A percentile compares a stretch with the other conserved stretches of the same genome.
Evolutionary conservation across 64 coral and sea anemone genomes (phyloP).

Genomic region (Pachyseris speciosa): DNA sequence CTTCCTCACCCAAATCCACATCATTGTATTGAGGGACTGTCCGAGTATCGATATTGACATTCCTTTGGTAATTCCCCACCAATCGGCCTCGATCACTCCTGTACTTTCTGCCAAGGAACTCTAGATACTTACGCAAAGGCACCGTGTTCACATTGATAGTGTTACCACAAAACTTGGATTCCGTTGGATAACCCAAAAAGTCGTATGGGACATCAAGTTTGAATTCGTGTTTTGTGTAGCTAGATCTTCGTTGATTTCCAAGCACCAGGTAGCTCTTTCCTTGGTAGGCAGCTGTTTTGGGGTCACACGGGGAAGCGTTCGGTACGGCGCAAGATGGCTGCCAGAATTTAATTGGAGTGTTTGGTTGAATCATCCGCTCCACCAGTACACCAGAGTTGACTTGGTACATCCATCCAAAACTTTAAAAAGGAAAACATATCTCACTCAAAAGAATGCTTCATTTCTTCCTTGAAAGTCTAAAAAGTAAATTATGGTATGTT

Average conservation of each 20-base stretch:
- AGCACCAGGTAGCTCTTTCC: conserved; percentile 60
- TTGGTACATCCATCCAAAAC: conserved; percentile 80
- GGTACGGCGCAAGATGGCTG: conserved; percentile 61
- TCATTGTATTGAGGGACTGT: conserved; percentile 61
- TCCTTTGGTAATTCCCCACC: conserved; percentile 53
- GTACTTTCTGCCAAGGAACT: conserved; percentile 36
- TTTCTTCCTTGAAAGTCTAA: too few species aligned
- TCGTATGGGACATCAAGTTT: conserved; percentile 68
- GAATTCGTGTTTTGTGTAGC: conserved; percentile 44
- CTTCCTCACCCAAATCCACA: conserved; percentile 30
- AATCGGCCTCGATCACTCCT: not conserved
- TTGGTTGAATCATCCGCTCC: conserved; percentile 39
- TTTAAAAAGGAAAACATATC: not conserved
- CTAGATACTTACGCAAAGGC: conserved; percentile 37
- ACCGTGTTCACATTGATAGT: conserved; percentile 73
- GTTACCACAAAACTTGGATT: conserved; percentile 74
- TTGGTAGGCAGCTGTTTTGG: conserved; percentile 9
- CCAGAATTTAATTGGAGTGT: conserved; percentile 52
- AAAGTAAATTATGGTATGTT: too few species aligned
- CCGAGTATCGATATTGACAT: conserved; percentile 60
- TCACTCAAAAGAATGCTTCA: too few species aligned
- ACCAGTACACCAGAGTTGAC: conserved; percentile 71
- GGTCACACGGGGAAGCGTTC: conserved; percentile 41
- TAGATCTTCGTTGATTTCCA: conserved; percentile 32
- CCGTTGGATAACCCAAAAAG: conserved; percentile 48